Evolutionary conservation across 2,888 invertebrate species (phyloP).

Genomic region (Trichacis sp.): DNA sequence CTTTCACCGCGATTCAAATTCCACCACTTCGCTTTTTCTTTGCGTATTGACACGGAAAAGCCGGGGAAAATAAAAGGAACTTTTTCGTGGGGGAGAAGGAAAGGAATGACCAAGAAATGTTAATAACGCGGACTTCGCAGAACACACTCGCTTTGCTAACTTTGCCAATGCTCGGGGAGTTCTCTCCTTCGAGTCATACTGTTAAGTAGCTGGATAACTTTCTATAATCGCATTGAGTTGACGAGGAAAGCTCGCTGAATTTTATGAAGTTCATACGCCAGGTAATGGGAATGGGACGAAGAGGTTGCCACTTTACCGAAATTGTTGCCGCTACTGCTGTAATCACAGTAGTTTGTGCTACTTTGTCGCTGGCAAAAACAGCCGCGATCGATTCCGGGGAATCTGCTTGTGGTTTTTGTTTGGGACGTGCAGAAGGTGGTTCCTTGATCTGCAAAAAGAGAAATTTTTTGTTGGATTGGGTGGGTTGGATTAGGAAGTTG

Average conservation of each 20-base stretch:
- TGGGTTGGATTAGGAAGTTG: no score
- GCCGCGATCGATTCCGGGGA: no score
- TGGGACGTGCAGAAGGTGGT: no score
- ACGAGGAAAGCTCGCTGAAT: conserved; percentile 13
- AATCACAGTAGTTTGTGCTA: neutral
- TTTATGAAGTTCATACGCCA: conserved; percentile 11
- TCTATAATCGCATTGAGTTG: conserved; percentile 21
- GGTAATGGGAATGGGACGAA: neutral
- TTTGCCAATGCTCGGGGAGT: neutral
- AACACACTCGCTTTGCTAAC: conserved; percentile 7
- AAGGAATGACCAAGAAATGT: conserved; percentile 16
- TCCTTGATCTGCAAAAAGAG: no score
- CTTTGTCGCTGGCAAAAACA: neutral
- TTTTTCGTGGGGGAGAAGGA: neutral
- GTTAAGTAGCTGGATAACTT: conserved; percentile 22
- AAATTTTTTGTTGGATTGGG: no score
- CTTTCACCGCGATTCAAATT: neutral
- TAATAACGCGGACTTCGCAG: conserved; percentile 16
- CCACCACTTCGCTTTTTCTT: conserved; percentile 12
- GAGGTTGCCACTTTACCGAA: neutral
- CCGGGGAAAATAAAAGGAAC: conserved; percentile 4
- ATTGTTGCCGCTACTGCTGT: neutral
- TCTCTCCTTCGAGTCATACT: neutral
- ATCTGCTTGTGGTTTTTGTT: no score
- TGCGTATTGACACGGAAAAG: conserved; percentile 5